A percentile compares a stretch with the other conserved stretches of the same genome.
Evolutionary conservation across 1,140 invertebrate genomes (phyloP).

Genomic region (Thaumatotibia leucotreta): DNA sequence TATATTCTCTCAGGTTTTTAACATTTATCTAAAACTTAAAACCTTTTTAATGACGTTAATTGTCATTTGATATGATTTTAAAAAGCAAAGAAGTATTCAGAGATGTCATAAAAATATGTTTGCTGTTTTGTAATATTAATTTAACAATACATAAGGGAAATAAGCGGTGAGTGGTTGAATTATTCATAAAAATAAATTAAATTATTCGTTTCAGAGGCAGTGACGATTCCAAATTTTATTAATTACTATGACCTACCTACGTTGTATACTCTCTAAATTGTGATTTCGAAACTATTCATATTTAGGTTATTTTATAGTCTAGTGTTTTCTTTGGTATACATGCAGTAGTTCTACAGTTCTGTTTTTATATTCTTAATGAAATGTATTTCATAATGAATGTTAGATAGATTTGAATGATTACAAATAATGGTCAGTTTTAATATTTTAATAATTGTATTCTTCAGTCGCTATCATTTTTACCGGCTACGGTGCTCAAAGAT

Average conservation of each 20-base stretch:
- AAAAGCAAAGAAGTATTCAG: conserved; percentile 10
- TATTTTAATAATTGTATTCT: too few relatives aligned
- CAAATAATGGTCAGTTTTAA: not conserved
- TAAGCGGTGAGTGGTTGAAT: not conserved
- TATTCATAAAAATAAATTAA: conserved; percentile 22
- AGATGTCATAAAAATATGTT: conserved; percentile 2
- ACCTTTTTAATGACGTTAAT: not conserved
- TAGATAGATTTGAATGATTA: not conserved
- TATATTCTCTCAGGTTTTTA: conserved; percentile 11
- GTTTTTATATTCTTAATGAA: not conserved
- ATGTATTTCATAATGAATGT: too few relatives aligned
- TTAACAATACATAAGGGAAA: too few relatives aligned
- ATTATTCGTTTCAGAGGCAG: conserved; percentile 29
- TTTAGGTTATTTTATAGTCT: conserved; percentile 14
- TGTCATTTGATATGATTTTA: conserved; percentile 14
- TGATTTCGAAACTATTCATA: conserved; percentile 4
- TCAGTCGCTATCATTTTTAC: too few relatives aligned
- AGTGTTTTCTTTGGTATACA: conserved; percentile 37
- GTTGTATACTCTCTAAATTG: not conserved
- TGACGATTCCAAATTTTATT: conserved; percentile 19
- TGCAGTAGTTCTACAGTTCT: conserved; percentile 12
- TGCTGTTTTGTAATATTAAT: not conserved
- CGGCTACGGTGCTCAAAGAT: too few relatives aligned
- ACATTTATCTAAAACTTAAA: conserved; percentile 6
- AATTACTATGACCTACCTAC: conserved; percentile 11